These are phyloP conservation scores for Lithophane socia DNA, from an alignment of 2,888 invertebrate species.

Conservation along the genomic window DNA sequence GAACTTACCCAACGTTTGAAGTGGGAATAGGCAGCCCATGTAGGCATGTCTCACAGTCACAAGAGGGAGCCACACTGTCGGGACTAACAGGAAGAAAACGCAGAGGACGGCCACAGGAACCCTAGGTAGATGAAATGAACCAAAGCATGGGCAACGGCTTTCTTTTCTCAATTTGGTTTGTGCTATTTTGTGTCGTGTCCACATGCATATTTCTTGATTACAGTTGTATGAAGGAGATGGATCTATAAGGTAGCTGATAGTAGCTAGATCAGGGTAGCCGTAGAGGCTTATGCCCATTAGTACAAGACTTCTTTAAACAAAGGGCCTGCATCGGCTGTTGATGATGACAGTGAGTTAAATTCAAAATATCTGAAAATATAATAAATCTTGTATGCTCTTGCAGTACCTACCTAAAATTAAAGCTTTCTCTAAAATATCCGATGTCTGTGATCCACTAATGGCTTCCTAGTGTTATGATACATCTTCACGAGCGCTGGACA, in stretches of 20 bases:
- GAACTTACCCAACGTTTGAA: too few relatives aligned
- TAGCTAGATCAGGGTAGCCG: not conserved
- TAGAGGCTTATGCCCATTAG: not conserved
- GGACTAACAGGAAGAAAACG: too few relatives aligned
- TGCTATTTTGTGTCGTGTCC: too few relatives aligned
- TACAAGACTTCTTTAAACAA: not conserved
- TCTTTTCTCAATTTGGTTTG: not conserved
- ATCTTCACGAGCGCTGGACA: conserved; percentile 13
- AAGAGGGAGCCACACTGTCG: too few relatives aligned
- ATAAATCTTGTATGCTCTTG: not conserved
- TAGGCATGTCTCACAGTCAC: too few relatives aligned
- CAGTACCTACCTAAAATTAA: too few relatives aligned
- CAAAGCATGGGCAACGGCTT: too few relatives aligned
- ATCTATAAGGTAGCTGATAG: not conserved
- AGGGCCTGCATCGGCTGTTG: not conserved
- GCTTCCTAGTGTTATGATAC: conserved; percentile 42
- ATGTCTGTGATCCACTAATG: conserved; percentile 26
- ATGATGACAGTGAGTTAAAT: not conserved
- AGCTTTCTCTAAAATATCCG: conserved; percentile 4
- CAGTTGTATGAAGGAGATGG: not conserved
- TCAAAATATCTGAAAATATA: not conserved
- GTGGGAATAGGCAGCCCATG: too few relatives aligned
- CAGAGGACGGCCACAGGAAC: too few relatives aligned
- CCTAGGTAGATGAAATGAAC: too few relatives aligned
- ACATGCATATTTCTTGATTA: too few relatives aligned